Evolutionary conservation across 2,113 vertebrate species (phyloP).

Genomic region (Dipodomys ordii): DNA sequence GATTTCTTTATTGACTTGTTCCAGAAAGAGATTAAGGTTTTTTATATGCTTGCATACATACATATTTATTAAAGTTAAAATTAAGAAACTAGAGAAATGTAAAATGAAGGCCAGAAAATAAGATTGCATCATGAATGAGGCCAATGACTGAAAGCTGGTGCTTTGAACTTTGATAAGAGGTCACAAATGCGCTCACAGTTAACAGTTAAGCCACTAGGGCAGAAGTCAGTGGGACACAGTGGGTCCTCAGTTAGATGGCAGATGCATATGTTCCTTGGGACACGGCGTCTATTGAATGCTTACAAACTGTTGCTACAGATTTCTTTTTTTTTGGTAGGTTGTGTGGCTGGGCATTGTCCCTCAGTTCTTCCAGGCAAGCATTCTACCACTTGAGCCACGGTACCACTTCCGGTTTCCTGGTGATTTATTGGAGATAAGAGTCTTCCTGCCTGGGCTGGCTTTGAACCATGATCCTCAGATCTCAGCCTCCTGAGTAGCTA

Average conservation of each 20-base stretch:
- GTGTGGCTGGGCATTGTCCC: background rate
- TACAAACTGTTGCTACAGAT: background rate
- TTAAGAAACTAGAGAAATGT: background rate
- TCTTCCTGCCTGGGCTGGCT: no score
- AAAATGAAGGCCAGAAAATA: slow-evolving; percentile 18
- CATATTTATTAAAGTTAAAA: no score
- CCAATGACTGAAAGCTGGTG: background rate
- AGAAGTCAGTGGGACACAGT: background rate
- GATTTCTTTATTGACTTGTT: background rate
- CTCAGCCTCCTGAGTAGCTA: no score
- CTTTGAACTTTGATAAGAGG: background rate
- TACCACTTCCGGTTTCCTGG: no score
- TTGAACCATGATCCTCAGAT: no score
- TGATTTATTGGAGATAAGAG: no score
- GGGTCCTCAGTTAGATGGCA: background rate
- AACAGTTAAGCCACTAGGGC: background rate
- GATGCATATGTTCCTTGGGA: fast-evolving
- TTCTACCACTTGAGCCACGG: no score
- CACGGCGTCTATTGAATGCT: background rate
- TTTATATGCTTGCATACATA: background rate
- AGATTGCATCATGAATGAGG: background rate
- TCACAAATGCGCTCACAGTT: background rate
- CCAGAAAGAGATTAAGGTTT: background rate
- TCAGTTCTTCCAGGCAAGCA: no score
- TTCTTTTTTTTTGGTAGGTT: background rate